phyloP scores from a whole-genome alignment of 1,140 invertebrate species.

The Samia ricini region DNA sequence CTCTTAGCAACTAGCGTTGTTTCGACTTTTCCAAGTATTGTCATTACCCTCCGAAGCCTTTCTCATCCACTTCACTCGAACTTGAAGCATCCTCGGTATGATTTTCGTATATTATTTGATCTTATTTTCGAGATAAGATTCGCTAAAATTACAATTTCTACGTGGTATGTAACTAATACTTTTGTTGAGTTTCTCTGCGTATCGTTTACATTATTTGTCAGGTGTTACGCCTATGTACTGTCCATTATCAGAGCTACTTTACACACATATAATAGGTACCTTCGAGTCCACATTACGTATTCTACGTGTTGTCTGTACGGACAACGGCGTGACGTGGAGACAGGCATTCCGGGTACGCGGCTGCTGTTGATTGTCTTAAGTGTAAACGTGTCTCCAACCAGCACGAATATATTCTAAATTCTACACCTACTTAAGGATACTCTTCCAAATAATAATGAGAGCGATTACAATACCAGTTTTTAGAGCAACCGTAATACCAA shows the following conservation, averaged over 20 bases:
- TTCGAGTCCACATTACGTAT: conserved; percentile 21
- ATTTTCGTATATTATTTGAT: background rate
- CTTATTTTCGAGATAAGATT: background rate
- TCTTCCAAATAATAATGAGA: background rate
- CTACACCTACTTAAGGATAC: background rate
- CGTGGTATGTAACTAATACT: background rate
- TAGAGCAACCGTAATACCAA: no score
- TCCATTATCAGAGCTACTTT: conserved; percentile 20
- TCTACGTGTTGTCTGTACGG: conserved; percentile 10
- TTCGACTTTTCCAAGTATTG: background rate
- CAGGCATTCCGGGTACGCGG: background rate
- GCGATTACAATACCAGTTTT: no score
- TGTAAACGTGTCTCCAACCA: background rate
- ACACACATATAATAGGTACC: conserved; percentile 6
- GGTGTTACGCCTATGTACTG: conserved; percentile 11
- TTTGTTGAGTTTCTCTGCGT: background rate
- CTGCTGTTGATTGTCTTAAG: background rate
- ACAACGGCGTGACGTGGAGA: conserved; percentile 5
- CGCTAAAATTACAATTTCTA: background rate
- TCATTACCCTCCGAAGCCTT: background rate
- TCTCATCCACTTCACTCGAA: background rate
- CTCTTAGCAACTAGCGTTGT: background rate
- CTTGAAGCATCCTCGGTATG: background rate
- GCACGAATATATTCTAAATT: background rate
- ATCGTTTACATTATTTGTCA: conserved; percentile 17